Evolutionary conservation across 2,113 vertebrate genomes (phyloP).

Genomic region (Colaptes auratus): DNA sequence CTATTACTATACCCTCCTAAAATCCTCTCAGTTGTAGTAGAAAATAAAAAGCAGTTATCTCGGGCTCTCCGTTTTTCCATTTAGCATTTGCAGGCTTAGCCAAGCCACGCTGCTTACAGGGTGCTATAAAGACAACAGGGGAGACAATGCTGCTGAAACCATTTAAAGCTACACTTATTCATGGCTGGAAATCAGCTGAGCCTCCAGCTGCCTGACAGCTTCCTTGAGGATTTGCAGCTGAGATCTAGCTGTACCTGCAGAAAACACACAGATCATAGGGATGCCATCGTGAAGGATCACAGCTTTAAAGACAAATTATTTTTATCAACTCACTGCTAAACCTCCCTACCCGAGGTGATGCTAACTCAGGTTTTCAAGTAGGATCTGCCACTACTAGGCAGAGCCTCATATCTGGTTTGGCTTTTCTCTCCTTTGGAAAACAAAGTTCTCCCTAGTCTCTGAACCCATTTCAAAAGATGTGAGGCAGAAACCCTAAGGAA

Average conservation of each 20-base stretch:
- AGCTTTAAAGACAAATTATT: neutral
- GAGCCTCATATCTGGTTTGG: too few relatives aligned
- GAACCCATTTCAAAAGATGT: neutral
- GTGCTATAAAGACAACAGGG: neutral
- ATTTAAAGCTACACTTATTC: neutral
- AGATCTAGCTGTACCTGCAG: neutral
- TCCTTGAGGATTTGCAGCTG: neutral
- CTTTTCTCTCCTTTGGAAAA: neutral
- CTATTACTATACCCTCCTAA: neutral
- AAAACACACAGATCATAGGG: neutral
- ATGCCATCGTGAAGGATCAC: neutral
- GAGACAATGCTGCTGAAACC: neutral
- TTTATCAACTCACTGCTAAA: neutral
- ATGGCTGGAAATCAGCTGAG: neutral
- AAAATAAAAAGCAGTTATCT: neutral
- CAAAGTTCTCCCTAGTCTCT: neutral
- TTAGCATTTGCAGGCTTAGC: neutral
- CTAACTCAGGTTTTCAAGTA: neutral
- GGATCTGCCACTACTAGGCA: neutral
- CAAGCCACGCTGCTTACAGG: neutral
- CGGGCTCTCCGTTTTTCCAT: neutral
- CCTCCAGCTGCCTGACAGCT: neutral
- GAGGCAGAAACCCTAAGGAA: neutral
- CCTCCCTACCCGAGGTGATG: neutral
- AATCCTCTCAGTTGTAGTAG: neutral